These are phyloP conservation scores for Eudasyphora cyanicolor DNA, from an alignment of 2,888 invertebrate genomes.

Conservation along the genomic window DNA sequence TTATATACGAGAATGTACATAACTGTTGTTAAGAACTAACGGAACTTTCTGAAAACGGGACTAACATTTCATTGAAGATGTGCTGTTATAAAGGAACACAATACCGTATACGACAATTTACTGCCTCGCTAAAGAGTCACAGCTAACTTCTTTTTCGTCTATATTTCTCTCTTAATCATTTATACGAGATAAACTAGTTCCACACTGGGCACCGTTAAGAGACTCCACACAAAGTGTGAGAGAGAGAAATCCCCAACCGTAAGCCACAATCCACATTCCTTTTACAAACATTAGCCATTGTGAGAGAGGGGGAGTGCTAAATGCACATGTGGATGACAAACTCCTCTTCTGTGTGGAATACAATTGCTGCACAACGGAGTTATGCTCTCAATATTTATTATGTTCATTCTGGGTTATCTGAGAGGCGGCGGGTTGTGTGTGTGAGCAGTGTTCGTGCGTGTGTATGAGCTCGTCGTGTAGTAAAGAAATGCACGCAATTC, in stretches of 20 bases:
- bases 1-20: too few relatives aligned
- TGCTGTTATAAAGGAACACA: too few relatives aligned
- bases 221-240: constrained; percentile 11
- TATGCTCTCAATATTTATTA: constrained; percentile 54
- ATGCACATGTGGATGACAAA: neutral
- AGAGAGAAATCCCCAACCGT: too few relatives aligned
- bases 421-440: too few relatives aligned
- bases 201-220: constrained; percentile 7
- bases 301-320: neutral
- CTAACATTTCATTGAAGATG: too few relatives aligned
- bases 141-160: too few relatives aligned
- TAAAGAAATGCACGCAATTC: constrained; percentile 66
- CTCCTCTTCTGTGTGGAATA: neutral
- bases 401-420: neutral
- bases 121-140: too few relatives aligned
- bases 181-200: constrained; percentile 50
- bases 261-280: neutral
- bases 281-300: neutral
- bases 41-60: too few relatives aligned
- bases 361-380: constrained; percentile 21
- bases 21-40: too few relatives aligned
- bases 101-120: too few relatives aligned
- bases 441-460: neutral
- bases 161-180: neutral
- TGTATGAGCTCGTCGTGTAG: neutral